A percentile compares a stretch with the other conserved stretches of the same genome.
Conservation (phyloP, 2,888 invertebrate species). For the Pycnomerus fuliginosus region DNA sequence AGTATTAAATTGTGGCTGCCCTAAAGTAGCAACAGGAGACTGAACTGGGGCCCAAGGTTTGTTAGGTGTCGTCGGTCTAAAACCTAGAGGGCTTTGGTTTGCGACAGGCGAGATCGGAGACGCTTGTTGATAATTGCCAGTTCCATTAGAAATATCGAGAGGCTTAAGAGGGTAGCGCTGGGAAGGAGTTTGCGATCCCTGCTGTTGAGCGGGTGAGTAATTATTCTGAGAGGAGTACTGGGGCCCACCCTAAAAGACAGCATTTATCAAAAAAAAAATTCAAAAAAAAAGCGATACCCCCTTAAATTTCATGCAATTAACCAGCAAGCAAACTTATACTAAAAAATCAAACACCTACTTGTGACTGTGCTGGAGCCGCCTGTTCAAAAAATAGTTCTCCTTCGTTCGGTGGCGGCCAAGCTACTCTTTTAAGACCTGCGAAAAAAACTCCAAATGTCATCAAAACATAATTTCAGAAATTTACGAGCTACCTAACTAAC, state of each 20-base stretch:
- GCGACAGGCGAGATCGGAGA: conserved; percentile 50
- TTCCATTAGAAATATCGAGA: conserved; percentile 37
- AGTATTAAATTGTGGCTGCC: conserved; percentile 24
- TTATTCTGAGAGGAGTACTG: conserved; percentile 42
- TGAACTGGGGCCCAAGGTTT: conserved; percentile 55
- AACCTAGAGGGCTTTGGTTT: conserved; percentile 40
- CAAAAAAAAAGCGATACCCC: conserved; percentile 13
- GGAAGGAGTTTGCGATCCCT: conserved; percentile 24
- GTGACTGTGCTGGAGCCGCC: conserved; percentile 57
- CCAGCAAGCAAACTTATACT: conserved; percentile 15
- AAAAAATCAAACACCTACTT: conserved; percentile 55
- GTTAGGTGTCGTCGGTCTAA: conserved; percentile 44
- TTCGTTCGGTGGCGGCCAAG: conserved; percentile 79
- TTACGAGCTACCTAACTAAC: not conserved
- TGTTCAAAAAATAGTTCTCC: conserved; percentile 61
- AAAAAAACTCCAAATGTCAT: conserved; percentile 27
- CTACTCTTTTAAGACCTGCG: conserved; percentile 79
- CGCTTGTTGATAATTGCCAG: conserved; percentile 17
- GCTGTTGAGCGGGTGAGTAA: conserved; percentile 24
- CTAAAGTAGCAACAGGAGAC: conserved; percentile 50
- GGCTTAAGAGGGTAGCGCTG: conserved; percentile 37
- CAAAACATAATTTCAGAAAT: not conserved
- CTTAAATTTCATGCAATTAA: conserved; percentile 10
- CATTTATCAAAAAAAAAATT: not conserved
- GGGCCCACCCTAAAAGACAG: conserved; percentile 44